phyloP scores from a whole-genome alignment of 1,140 invertebrate species.

The Asobara japonica region DNA sequence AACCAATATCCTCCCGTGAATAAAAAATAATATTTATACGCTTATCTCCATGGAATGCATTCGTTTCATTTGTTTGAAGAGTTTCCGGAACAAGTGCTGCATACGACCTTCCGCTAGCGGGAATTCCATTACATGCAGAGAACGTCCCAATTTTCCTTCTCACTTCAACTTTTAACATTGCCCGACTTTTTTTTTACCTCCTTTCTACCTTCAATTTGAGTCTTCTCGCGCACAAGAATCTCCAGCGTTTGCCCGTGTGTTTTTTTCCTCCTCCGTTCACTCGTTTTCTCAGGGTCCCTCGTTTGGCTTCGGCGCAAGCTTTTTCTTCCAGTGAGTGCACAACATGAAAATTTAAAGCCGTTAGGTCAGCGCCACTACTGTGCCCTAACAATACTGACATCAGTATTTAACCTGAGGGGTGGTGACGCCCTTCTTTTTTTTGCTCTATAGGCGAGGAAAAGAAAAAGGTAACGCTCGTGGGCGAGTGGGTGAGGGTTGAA shows the following conservation, averaged over 20 bases:
- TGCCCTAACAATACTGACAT: conserved; percentile 27
- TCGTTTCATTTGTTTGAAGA: conserved; percentile 22
- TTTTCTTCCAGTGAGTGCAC: conserved; percentile 22
- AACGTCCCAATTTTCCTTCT: conserved; percentile 29
- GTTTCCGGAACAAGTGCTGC: conserved; percentile 26
- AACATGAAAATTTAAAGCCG: conserved; percentile 33
- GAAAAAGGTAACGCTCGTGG: neutral
- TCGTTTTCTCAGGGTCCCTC: neutral
- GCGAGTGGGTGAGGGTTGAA: neutral
- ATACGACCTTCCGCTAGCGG: neutral
- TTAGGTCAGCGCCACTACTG: conserved; percentile 24
- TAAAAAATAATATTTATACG: conserved; percentile 3
- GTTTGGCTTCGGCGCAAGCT: neutral
- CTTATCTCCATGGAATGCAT: neutral
- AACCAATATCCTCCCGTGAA: neutral
- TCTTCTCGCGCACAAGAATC: neutral
- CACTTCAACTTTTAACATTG: neutral
- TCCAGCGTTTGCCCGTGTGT: neutral
- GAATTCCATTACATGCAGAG: conserved; percentile 36
- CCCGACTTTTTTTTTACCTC: neutral
- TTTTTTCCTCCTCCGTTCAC: neutral
- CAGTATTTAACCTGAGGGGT: conserved; percentile 15
- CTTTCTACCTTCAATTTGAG: conserved; percentile 1
- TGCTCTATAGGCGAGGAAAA: neutral
- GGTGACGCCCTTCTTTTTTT: neutral